Evolutionary conservation across 2,888 invertebrate genomes (phyloP).

Genomic region (Coenonympha glycerion): DNA sequence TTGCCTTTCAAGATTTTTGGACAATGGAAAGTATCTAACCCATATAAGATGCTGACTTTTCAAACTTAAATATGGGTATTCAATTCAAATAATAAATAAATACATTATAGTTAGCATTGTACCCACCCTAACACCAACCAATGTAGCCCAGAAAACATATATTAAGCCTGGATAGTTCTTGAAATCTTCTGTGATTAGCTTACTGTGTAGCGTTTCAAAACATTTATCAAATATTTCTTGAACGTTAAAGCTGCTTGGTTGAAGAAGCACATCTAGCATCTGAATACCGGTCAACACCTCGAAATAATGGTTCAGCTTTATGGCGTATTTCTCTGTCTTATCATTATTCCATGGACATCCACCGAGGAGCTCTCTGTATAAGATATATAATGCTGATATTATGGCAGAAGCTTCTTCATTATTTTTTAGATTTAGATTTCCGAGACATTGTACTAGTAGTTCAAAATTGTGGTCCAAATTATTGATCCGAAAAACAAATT

Average conservation of each 20-base stretch:
- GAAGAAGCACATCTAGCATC: constrained; percentile 39
- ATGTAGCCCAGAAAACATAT: constrained; percentile 48
- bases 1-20: too few relatives aligned
- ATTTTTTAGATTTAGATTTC: constrained; percentile 37
- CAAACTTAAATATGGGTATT: too few relatives aligned
- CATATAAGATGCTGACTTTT: too few relatives aligned
- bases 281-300: constrained; percentile 37
- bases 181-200: constrained; percentile 46
- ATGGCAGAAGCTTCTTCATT: constrained; percentile 32
- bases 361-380: constrained; percentile 46
- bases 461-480: constrained; percentile 39
- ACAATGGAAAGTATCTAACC: too few relatives aligned
- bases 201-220: constrained; percentile 48
- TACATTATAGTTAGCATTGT: too few relatives aligned
- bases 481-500: constrained; percentile 45
- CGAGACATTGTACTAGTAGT: constrained; percentile 38
- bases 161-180: constrained; percentile 56
- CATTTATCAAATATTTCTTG: constrained; percentile 55
- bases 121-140: constrained; percentile 45
- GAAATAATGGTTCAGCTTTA: constrained; percentile 44
- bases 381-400: constrained; percentile 44
- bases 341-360: constrained; percentile 47
- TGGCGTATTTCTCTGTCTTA: constrained; percentile 36
- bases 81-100: too few relatives aligned
- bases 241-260: constrained; percentile 35